Percentiles rank a stretch among this genome's conserved stretches.
Evolutionary conservation across 2,113 vertebrate species (phyloP).

Genomic region (Ceyx melanurus): DNA sequence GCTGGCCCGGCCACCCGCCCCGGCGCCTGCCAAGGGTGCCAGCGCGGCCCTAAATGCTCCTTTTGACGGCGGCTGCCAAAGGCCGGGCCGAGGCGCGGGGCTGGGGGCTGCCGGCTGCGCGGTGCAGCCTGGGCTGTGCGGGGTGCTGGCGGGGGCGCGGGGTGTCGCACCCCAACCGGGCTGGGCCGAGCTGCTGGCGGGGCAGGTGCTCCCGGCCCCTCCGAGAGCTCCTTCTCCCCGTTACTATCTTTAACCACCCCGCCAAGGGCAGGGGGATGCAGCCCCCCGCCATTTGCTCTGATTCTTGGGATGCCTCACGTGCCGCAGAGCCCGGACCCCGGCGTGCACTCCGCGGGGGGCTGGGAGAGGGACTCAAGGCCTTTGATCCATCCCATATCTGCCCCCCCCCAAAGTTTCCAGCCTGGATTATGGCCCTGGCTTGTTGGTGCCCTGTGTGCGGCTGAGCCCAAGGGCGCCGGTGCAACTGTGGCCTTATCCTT

Average conservation of each 20-base stretch:
- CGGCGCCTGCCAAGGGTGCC: constrained; percentile 32
- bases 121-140: accelerated
- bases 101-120: neutral
- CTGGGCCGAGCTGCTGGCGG: accelerated
- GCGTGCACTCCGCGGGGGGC: accelerated
- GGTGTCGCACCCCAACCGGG: neutral
- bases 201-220: neutral
- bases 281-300: constrained; percentile 16
- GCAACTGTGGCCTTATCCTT: neutral
- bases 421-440: neutral
- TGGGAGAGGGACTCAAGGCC: neutral
- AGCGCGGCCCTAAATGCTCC: constrained; percentile 30
- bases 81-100: accelerated
- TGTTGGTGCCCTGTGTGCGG: neutral
- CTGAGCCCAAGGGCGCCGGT: neutral
- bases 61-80: neutral
- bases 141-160: neutral
- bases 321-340: accelerated
- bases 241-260: neutral
- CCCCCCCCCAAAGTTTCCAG: neutral
- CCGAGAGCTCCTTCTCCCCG: neutral
- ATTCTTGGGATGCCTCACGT: constrained; percentile 28
- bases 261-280: neutral
- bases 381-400: neutral
- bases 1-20: constrained; percentile 9